These are phyloP conservation scores for Drosophila virilis DNA, from an alignment of 1,140 invertebrate species.

Conservation along the genomic window DNA sequence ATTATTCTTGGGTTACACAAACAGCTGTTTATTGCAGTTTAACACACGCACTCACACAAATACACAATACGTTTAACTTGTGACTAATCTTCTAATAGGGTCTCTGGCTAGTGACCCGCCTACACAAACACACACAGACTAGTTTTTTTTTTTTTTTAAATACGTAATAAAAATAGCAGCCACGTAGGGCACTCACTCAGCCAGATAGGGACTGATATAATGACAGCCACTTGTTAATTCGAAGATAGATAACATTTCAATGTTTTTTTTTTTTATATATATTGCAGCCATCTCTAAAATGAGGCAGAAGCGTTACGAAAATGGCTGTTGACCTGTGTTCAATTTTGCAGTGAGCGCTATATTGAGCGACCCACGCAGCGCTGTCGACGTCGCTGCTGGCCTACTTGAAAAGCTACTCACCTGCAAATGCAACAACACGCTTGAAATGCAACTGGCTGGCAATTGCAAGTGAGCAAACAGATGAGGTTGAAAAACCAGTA, in stretches of 20 bases:
- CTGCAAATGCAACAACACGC: slow-evolving; percentile 35
- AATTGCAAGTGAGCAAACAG: slow-evolving; percentile 49
- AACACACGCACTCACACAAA: background rate
- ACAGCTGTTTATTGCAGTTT: slow-evolving; percentile 43
- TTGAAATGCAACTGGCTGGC: slow-evolving; percentile 51
- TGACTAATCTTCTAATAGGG: slow-evolving; percentile 19
- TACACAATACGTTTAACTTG: background rate
- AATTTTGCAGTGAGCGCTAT: slow-evolving; percentile 16
- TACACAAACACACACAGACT: background rate
- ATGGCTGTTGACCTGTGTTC: slow-evolving; percentile 43
- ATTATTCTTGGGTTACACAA: slow-evolving; percentile 22
- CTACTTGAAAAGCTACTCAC: slow-evolving; percentile 59
- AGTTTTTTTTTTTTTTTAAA: background rate
- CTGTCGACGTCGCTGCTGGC: slow-evolving; percentile 44
- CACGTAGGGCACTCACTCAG: background rate
- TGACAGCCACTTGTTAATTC: slow-evolving; percentile 22
- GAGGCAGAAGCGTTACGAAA: slow-evolving; percentile 20
- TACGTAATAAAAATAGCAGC: background rate
- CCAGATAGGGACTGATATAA: slow-evolving; percentile 28
- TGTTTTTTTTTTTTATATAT: slow-evolving; percentile 7
- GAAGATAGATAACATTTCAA: slow-evolving; percentile 38
- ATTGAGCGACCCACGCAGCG: slow-evolving; percentile 46
- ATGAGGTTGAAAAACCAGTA: slow-evolving; percentile 57
- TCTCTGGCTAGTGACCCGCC: background rate
- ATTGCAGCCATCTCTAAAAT: slow-evolving; percentile 4